These are phyloP conservation scores for Allacma fusca DNA, from an alignment of 2,888 invertebrate genomes.

Conservation along the genomic window DNA sequence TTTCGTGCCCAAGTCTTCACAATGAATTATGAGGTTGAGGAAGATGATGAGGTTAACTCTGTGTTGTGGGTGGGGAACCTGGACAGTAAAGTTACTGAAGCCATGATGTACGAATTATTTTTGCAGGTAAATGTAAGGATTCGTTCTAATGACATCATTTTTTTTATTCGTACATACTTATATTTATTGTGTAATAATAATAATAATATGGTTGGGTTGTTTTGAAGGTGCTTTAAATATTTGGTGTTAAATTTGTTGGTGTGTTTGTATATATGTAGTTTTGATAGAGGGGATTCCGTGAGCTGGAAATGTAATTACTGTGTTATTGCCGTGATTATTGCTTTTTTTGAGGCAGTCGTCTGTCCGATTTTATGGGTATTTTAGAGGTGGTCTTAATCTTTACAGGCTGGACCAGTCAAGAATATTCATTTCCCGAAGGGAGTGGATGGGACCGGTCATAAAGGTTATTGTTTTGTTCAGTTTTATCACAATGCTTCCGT, in stretches of 20 bases:
- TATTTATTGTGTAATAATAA: not conserved
- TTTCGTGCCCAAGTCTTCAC: conserved; percentile 16
- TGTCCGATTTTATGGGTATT: no score
- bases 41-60: conserved; percentile 59
- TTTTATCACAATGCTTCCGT: conserved; percentile 60
- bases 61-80: conserved; percentile 61
- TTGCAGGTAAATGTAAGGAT: conserved; percentile 54
- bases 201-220: not conserved
- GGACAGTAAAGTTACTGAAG: conserved; percentile 60
- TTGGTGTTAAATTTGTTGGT: no score
- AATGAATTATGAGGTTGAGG: conserved; percentile 44
- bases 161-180: not conserved
- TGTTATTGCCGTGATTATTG: no score
- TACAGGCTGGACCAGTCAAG: conserved; percentile 61
- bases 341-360: no score
- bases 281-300: no score
- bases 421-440: conserved; percentile 61
- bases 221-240: no score
- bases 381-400: not conserved
- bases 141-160: not conserved
- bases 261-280: no score
- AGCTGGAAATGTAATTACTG: no score
- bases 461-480: conserved; percentile 60
- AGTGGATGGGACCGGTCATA: conserved; percentile 59
- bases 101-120: conserved; percentile 61